Conservation (phyloP, 2,797 vertebrate species). For the Malurus leucopterus region DNA sequence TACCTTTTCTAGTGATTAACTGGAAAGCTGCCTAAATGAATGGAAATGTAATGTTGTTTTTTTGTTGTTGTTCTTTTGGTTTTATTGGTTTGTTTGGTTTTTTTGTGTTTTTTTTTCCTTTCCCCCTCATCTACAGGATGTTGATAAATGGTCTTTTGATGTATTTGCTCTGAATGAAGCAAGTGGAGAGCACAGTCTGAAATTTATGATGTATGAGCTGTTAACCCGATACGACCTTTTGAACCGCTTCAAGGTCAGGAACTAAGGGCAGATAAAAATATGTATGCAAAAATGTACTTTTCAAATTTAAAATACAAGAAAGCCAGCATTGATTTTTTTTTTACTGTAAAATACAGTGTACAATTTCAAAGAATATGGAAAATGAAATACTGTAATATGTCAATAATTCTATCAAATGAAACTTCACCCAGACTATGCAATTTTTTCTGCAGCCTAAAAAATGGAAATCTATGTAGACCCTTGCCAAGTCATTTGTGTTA, state of each 20-base stretch:
- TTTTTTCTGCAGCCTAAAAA: not conserved
- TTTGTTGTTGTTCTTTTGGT: too few relatives aligned
- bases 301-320: not conserved
- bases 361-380: not conserved
- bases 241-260: constrained; percentile 94
- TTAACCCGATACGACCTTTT: constrained; percentile 97
- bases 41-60: not conserved
- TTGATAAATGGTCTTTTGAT: constrained; percentile 96
- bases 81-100: not conserved
- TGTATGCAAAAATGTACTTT: not conserved
- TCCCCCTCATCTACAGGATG: constrained; percentile 74
- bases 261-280: not conserved
- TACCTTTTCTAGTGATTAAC: not conserved
- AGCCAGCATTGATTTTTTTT: not conserved
- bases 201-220: constrained; percentile 96
- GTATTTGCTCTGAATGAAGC: constrained; percentile 94
- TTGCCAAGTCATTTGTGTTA: not conserved
- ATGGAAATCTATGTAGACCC: not conserved
- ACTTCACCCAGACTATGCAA: not conserved
- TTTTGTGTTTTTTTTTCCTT: not conserved
- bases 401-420: not conserved
- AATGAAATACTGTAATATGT: not conserved
- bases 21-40: not conserved
- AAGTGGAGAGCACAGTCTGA: constrained; percentile 92
- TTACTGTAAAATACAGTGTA: not conserved